A percentile compares a stretch with the other conserved stretches of the same genome.
Evolutionary conservation across 2,888 invertebrate species (phyloP).

Genomic region (Dynastes grantii): DNA sequence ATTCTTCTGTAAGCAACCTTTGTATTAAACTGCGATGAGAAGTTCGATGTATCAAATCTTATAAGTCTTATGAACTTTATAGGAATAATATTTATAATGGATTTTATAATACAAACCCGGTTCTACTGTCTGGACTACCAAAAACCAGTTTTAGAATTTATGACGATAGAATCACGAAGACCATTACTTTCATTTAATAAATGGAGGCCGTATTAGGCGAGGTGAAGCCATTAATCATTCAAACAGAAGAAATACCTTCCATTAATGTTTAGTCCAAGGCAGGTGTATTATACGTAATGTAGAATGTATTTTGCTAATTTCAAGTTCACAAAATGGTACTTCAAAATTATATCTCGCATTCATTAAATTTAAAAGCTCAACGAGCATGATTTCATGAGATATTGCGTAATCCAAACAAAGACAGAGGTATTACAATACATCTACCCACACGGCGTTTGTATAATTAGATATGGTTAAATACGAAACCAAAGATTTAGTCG

Average conservation of each 20-base stretch:
- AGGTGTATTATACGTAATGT: neutral
- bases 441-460: constrained; percentile 9
- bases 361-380: no score
- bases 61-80: no score
- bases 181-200: neutral
- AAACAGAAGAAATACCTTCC: neutral
- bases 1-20: no score
- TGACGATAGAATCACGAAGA: neutral
- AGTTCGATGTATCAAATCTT: neutral
- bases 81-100: no score
- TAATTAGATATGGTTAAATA: constrained; percentile 34
- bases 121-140: neutral
- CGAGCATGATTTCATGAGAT: no score
- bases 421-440: neutral
- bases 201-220: neutral
- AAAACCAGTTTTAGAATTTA: neutral
- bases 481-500: constrained; percentile 35
- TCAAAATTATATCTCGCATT: no score
- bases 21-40: no score
- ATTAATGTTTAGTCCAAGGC: neutral
- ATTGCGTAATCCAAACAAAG: no score
- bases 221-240: neutral
- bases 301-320: no score
- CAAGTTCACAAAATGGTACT: no score
- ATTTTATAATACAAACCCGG: neutral